Percentiles rank a stretch among this genome's conserved stretches.
Evolutionary conservation across 1,140 invertebrate species (phyloP).

Genomic region (Drosophila pachea): DNA sequence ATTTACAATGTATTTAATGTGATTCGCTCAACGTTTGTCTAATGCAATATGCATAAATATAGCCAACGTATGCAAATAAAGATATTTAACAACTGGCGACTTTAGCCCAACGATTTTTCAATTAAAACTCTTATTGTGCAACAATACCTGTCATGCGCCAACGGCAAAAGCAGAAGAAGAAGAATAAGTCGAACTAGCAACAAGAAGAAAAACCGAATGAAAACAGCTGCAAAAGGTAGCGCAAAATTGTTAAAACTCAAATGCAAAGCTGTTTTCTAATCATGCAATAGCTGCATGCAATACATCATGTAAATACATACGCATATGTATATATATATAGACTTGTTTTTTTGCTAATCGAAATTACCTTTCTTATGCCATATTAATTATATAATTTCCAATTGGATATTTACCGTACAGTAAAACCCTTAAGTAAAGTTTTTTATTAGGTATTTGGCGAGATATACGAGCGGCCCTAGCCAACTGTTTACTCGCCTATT

Average conservation of each 20-base stretch:
- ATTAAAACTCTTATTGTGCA: conserved; percentile 17
- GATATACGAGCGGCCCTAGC: background rate
- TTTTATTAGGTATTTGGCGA: background rate
- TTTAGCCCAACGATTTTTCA: conserved; percentile 26
- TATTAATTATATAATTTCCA: too few species aligned
- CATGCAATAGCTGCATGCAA: conserved; percentile 11
- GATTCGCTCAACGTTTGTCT: background rate
- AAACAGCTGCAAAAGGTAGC: conserved; percentile 17
- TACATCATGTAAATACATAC: background rate
- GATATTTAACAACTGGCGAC: conserved; percentile 15
- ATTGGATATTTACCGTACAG: too few species aligned
- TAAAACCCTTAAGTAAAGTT: background rate
- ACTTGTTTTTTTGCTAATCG: background rate
- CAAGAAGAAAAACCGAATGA: background rate
- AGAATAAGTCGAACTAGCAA: background rate
- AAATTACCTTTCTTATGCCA: background rate
- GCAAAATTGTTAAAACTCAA: conserved; percentile 19
- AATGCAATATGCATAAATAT: conserved; percentile 22
- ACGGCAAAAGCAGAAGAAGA: background rate
- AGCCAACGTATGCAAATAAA: conserved; percentile 29
- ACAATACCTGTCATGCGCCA: conserved; percentile 4
- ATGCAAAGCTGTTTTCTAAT: conserved; percentile 47
- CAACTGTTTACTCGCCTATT: conserved; percentile 1
- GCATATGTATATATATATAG: background rate
- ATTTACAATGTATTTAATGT: conserved; percentile 9